Evolutionary conservation across 2,888 invertebrate species (phyloP), one percentile per base, ranked within the genome.

Genomic region (Spisula subtruncata): DNA sequence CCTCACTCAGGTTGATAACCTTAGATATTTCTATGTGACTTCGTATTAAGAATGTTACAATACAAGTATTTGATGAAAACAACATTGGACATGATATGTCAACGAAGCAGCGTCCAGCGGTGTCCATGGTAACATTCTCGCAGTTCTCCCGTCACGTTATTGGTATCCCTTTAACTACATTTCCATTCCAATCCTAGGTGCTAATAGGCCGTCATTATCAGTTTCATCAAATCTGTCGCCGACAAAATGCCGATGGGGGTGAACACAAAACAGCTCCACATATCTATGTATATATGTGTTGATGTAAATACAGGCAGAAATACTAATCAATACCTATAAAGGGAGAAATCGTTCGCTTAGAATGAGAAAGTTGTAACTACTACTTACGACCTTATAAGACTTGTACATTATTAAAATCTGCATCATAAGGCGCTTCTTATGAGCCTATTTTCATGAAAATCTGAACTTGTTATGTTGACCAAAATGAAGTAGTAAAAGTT

Each of bases 221-320:
- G 75, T 35, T 75, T 35, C 75, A 75, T 75, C 35, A 75, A 75
- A 75, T 32, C 32, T 75, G 75, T 75, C 75, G 75, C 35, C 75
- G 5, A 35, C 35, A n/a, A n/a, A 41, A 66, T 66, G 60, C n/a
- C 12, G 25, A 25, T 66, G 25, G 60, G 60, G 60, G 25, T n/a
- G 60, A 25, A 25, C n/a, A n/a, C n/a, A n/a, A n/a, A n/a, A n/a
- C n/a, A 12, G 20, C 25, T 66, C 25, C 60, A 25, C 60, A 51
- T 51, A 1, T 51, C 51, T 51, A 16, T 51, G 60, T 25, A 66
- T 5, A 5, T 5, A 2, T 41, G 8, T 25, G 60, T 66, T 12
- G 60, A 10, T 25, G 60, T 66, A 66, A 66, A 66, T 8, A 66
- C 60, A 66, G 60, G n/a, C 2, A 12, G 25, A 41, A 32, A 75